Evolutionary conservation across 2,113 vertebrate species (phyloP).

Genomic region (Malurus melanocephalus): DNA sequence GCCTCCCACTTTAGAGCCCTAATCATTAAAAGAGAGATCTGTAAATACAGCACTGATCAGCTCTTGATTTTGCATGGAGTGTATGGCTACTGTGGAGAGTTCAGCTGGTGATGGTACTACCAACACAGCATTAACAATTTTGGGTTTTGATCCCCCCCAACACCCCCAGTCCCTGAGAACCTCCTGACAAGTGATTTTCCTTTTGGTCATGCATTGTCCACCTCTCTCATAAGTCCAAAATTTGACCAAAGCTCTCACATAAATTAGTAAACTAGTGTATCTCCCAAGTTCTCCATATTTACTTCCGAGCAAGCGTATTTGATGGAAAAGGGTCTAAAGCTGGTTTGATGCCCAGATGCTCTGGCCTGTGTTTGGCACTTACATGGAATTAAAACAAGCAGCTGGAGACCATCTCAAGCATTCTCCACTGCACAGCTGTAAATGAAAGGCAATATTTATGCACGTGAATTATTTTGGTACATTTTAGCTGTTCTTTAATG

Average conservation of each 20-base stretch:
- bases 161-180: neutral
- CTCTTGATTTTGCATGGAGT: neutral
- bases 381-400: neutral
- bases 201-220: neutral
- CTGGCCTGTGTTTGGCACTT: neutral
- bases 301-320: neutral
- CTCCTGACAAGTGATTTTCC: neutral
- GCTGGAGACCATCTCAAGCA: neutral
- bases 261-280: neutral
- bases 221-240: neutral
- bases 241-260: neutral
- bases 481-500: neutral
- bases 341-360: neutral
- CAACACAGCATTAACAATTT: neutral
- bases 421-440: neutral
- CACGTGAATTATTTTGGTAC: neutral
- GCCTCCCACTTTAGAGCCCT: neutral
- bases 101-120: neutral
- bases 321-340: neutral
- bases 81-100: neutral
- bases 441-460: neutral
- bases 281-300: fast-evolving
- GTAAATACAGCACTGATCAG: neutral
- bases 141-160: neutral
- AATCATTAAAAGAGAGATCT: neutral